phyloP scores from a whole-genome alignment of 2,113 vertebrate species.

The Orientallactaga bullata region DNA sequence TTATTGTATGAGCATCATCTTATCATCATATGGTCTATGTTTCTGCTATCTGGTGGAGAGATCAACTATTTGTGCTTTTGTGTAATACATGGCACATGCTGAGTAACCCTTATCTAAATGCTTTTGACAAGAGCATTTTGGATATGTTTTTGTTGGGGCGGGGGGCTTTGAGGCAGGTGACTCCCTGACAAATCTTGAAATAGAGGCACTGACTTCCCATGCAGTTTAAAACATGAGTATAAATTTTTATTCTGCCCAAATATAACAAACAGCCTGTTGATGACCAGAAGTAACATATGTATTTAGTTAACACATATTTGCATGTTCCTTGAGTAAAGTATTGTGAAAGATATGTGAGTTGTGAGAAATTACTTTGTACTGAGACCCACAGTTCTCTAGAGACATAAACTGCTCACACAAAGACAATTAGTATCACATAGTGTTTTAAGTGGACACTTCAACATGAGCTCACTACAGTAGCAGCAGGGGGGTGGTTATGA shows the following conservation, averaged over 20 bases:
- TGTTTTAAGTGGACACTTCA: neutral
- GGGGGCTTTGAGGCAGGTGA: neutral
- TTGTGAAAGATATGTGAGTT: neutral
- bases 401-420: neutral
- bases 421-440: neutral
- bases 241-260: neutral
- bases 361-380: neutral
- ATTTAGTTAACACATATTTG: neutral
- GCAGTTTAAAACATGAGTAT: neutral
- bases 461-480: neutral
- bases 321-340: neutral
- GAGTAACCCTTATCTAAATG: neutral
- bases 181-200: neutral
- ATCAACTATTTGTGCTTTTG: conserved; percentile 42
- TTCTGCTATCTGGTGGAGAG: conserved; percentile 35
- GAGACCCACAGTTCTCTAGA: no score
- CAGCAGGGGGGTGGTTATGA: neutral
- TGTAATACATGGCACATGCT: neutral
- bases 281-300: neutral
- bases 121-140: neutral
- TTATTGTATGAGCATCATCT: conserved; percentile 52
- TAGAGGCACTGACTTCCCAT: neutral
- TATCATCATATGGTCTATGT: neutral
- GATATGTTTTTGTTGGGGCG: neutral
- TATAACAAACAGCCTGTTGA: neutral